phyloP scores from a whole-genome alignment of 2,113 vertebrate genomes.

The Serilophus lunatus region DNA sequence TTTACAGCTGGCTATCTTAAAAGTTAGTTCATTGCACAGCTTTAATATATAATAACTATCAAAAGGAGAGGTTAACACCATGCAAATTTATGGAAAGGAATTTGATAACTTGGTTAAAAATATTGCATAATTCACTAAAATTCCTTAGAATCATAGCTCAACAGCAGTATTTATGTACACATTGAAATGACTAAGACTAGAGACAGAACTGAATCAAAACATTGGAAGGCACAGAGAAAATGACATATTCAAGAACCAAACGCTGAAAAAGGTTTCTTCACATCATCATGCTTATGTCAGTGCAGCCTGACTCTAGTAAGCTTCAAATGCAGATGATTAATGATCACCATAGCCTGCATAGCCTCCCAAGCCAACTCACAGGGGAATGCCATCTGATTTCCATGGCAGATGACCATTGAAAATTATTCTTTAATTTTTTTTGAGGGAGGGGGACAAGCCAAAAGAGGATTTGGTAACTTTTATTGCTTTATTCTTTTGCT shows the following conservation, averaged over 20 bases:
- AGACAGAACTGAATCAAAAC: background rate
- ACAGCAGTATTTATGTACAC: background rate
- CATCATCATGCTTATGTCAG: background rate
- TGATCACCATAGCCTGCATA: background rate
- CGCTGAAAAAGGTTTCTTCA: background rate
- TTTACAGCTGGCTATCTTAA: constrained; percentile 3
- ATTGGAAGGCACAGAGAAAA: background rate
- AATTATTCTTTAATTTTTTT: background rate
- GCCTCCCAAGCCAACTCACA: background rate
- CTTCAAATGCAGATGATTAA: background rate
- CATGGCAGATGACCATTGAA: background rate
- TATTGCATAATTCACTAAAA: background rate
- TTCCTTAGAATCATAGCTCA: background rate
- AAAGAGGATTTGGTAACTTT: background rate
- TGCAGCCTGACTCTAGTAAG: background rate
- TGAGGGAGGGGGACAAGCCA: background rate
- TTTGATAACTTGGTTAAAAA: background rate
- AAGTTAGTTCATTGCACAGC: background rate
- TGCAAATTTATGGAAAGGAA: background rate
- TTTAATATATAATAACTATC: background rate
- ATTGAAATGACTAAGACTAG: background rate
- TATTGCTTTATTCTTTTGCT: background rate
- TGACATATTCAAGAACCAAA: background rate
- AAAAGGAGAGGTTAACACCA: background rate
- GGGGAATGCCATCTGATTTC: background rate